These are phyloP conservation scores for Podarcis muralis DNA, from an alignment of 2,113 vertebrate genomes.

Conservation along the genomic window DNA sequence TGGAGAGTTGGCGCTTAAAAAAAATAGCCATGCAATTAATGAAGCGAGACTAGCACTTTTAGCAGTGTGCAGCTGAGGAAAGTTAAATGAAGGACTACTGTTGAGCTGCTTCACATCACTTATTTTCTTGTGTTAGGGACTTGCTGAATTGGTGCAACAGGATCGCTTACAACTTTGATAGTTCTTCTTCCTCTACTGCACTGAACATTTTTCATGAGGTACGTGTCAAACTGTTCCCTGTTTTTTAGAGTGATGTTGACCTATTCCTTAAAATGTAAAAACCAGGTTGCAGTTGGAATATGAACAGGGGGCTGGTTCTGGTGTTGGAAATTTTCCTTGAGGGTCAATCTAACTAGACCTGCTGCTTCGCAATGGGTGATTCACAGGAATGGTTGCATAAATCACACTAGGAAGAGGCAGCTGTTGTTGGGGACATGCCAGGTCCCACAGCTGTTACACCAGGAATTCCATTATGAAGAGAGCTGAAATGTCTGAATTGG, in stretches of 20 bases:
- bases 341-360: background rate
- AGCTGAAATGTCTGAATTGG: background rate
- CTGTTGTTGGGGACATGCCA: background rate
- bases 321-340: background rate
- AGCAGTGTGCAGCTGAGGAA: background rate
- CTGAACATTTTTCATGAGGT: slow-evolving; percentile 95
- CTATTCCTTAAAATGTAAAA: background rate
- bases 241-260: background rate
- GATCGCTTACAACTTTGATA: slow-evolving; percentile 86
- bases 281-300: background rate
- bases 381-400: background rate
- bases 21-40: background rate
- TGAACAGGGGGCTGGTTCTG: background rate
- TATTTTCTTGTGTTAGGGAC: slow-evolving; percentile 79
- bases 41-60: background rate
- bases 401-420: background rate
- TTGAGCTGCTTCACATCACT: background rate
- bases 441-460: background rate
- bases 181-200: slow-evolving; percentile 76
- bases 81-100: background rate
- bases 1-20: background rate
- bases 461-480: background rate
- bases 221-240: slow-evolving; percentile 26
- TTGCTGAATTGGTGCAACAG: slow-evolving; percentile 96
- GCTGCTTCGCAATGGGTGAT: background rate